phyloP scores from a whole-genome alignment of 1,140 invertebrate genomes.

The Ceratosolen solmsi region DNA sequence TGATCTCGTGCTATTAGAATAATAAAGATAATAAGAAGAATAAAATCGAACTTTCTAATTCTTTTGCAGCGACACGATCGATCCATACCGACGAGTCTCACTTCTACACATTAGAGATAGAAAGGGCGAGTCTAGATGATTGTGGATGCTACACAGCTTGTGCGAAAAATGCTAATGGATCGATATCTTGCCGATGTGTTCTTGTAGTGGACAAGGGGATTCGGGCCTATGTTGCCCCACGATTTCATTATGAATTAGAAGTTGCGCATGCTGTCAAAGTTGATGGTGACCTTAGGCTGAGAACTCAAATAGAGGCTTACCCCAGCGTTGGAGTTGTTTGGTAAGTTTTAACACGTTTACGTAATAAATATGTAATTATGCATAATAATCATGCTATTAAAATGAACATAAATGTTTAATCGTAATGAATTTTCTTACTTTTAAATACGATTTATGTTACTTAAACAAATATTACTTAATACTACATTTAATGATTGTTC shows the following conservation, averaged over 20 bases:
- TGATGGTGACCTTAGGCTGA: slow-evolving; percentile 79
- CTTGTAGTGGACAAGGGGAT: slow-evolving; percentile 91
- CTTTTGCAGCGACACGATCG: slow-evolving; percentile 73
- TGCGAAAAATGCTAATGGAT: slow-evolving; percentile 87
- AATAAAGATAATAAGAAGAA: no score
- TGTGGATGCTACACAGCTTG: slow-evolving; percentile 86
- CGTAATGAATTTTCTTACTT: no score
- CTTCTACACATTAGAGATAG: slow-evolving; percentile 90
- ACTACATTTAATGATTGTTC: no score
- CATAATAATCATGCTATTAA: no score
- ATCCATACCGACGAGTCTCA: slow-evolving; percentile 80
- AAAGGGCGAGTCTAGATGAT: slow-evolving; percentile 83
- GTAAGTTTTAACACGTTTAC: no score
- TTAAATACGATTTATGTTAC: no score
- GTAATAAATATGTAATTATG: no score
- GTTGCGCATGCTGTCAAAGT: slow-evolving; percentile 74
- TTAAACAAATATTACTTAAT: no score
- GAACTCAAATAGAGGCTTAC: slow-evolving; percentile 85
- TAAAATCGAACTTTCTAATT: no score
- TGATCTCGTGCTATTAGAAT: background rate
- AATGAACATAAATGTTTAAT: no score
- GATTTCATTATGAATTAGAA: slow-evolving; percentile 82
- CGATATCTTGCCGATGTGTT: slow-evolving; percentile 85
- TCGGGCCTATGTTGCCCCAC: slow-evolving; percentile 84
- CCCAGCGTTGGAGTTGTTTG: slow-evolving; percentile 86